Conservation (phyloP, 92 coral and sea anemone species). For the Pocillopora grandis region DNA sequence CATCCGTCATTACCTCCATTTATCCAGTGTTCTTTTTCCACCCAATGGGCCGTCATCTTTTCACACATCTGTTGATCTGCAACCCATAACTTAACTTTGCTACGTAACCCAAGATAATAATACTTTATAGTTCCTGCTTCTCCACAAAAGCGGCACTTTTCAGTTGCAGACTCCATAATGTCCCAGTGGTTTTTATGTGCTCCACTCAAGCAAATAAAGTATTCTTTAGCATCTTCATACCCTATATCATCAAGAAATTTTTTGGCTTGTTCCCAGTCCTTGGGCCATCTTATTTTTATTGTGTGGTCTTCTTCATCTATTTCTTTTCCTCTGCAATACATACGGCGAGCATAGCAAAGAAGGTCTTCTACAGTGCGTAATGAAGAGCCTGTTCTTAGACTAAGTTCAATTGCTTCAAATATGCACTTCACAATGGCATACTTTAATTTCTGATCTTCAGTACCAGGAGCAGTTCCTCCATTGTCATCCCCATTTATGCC, state of each 20-base stretch:
- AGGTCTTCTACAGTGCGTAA: slow-evolving; percentile 51
- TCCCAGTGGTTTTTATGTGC: slow-evolving; percentile 66
- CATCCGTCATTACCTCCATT: slow-evolving; percentile 38
- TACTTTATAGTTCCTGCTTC: slow-evolving; percentile 52
- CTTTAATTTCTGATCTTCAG: slow-evolving; percentile 27
- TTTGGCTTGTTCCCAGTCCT: slow-evolving; percentile 61
- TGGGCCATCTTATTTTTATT: slow-evolving; percentile 54
- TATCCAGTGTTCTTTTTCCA: slow-evolving; percentile 66
- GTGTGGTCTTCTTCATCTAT: slow-evolving; percentile 51
- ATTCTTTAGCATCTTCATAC: slow-evolving; percentile 62
- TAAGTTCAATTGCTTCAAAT: slow-evolving; percentile 55
- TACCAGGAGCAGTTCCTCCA: slow-evolving; percentile 1
- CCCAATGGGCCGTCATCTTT: slow-evolving; percentile 48
- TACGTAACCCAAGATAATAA: slow-evolving; percentile 64
- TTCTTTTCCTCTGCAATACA: slow-evolving; percentile 68
- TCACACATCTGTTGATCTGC: slow-evolving; percentile 57
- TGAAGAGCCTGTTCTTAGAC: slow-evolving; percentile 51
- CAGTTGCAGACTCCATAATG: slow-evolving; percentile 57
- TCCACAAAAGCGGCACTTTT: slow-evolving; percentile 60
- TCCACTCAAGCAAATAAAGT: slow-evolving; percentile 60
- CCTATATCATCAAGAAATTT: slow-evolving; percentile 44
- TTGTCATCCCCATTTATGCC: not conserved
- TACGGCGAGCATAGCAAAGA: slow-evolving; percentile 61
- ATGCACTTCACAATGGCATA: slow-evolving; percentile 51
- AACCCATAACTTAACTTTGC: slow-evolving; percentile 64